Percentiles rank a stretch among this genome's conserved stretches.
These are phyloP conservation scores for Hemicrepidius hirtus DNA, from an alignment of 2,888 invertebrate genomes.

Conservation along the genomic window DNA sequence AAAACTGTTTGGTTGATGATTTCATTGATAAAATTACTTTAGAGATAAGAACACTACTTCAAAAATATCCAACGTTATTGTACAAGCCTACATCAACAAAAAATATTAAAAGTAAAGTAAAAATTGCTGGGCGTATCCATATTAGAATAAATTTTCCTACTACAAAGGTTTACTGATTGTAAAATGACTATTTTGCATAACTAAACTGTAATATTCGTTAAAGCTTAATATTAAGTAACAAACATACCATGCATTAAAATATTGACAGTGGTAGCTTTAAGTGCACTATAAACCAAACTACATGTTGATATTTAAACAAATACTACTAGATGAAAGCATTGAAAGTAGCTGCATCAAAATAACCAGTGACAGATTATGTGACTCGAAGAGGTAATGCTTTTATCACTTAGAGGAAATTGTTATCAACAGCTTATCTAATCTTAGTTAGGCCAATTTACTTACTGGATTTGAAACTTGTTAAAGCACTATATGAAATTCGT, in stretches of 20 bases:
- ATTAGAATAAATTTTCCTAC: not conserved
- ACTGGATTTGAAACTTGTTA: slow-evolving; percentile 36
- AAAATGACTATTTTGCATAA: too few species aligned
- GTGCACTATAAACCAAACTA: slow-evolving; percentile 29
- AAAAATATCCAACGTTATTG: not conserved
- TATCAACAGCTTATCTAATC: slow-evolving; percentile 53
- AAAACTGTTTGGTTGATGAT: too few species aligned
- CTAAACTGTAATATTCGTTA: too few species aligned
- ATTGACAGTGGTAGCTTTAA: not conserved
- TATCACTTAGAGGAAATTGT: slow-evolving; percentile 51
- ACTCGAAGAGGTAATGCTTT: slow-evolving; percentile 49
- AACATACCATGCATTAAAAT: slow-evolving; percentile 28
- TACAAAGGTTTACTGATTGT: too few species aligned
- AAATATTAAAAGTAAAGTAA: not conserved
- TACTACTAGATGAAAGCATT: slow-evolving; percentile 7
- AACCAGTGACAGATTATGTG: slow-evolving; percentile 48
- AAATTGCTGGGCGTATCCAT: slow-evolving; percentile 38
- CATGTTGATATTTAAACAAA: slow-evolving; percentile 31
- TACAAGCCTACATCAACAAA: not conserved
- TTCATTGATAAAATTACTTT: too few species aligned
- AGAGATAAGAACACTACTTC: too few species aligned
- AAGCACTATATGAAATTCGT: not conserved
- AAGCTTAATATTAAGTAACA: not conserved
- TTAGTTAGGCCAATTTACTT: slow-evolving; percentile 46
- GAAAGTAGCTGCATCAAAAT: slow-evolving; percentile 40